phyloP scores from a whole-genome alignment of 2,888 invertebrate genomes.

The Priocnemis perturbator region DNA sequence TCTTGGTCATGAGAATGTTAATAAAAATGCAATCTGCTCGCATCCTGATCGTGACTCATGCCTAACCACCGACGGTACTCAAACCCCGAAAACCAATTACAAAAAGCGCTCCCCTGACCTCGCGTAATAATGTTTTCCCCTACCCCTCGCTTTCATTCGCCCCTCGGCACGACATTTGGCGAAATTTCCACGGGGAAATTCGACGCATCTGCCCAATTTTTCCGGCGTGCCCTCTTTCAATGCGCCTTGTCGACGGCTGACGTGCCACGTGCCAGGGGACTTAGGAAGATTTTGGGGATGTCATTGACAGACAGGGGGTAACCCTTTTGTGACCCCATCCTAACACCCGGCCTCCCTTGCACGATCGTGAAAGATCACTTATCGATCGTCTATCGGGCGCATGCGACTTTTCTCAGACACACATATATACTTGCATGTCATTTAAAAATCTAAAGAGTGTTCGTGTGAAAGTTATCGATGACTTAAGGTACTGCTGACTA shows the following conservation, averaged over 20 bases:
- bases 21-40: not conserved
- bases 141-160: not conserved
- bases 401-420: not conserved
- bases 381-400: no score
- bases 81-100: not conserved
- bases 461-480: no score
- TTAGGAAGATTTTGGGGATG: conserved; percentile 23
- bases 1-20: not conserved
- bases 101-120: not conserved
- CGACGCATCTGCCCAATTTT: conserved; percentile 42
- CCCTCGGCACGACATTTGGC: conserved; percentile 40
- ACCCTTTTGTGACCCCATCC: not conserved
- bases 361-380: no score
- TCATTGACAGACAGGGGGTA: conserved; percentile 7
- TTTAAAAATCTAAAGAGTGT: no score
- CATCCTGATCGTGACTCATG: conserved; percentile 7
- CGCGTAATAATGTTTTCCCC: conserved; percentile 10
- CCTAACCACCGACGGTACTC: not conserved
- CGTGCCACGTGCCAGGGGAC: conserved; percentile 43
- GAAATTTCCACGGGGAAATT: conserved; percentile 49
- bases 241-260: not conserved
- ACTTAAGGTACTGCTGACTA: not conserved
- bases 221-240: conserved; percentile 2
- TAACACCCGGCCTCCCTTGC: no score
- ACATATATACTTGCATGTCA: no score